These are phyloP conservation scores for Heterodera schachtii DNA, from an alignment of 1,140 invertebrate genomes.

Conservation along the genomic window DNA sequence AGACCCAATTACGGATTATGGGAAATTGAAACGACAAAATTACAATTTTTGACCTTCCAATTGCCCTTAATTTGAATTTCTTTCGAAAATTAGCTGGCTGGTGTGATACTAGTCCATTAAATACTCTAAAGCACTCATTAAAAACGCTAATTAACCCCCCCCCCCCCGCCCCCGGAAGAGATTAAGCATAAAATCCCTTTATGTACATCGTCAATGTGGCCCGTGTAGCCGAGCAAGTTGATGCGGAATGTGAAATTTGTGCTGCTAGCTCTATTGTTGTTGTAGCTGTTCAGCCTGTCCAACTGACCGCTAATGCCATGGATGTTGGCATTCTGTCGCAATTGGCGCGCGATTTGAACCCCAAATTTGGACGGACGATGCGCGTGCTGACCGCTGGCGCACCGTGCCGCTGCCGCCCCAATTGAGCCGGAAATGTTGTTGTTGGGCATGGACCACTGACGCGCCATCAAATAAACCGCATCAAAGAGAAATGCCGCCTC, in stretches of 20 bases:
- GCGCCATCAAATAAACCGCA: constrained; percentile 55
- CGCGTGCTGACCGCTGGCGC: background rate
- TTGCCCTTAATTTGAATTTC: too few species aligned
- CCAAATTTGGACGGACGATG: constrained; percentile 38
- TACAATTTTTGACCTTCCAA: too few species aligned
- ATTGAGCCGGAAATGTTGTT: constrained; percentile 10
- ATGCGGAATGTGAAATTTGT: constrained; percentile 64
- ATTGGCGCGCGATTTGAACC: constrained; percentile 40
- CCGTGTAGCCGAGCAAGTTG: constrained; percentile 60
- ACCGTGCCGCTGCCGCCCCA: background rate
- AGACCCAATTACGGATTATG: too few species aligned
- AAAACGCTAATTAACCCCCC: constrained; percentile 30
- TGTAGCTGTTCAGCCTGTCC: background rate
- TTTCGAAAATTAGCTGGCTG: too few species aligned
- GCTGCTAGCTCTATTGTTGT: background rate
- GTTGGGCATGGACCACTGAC: constrained; percentile 29
- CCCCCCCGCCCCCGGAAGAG: background rate
- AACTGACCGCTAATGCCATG: constrained; percentile 56
- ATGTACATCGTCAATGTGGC: constrained; percentile 57
- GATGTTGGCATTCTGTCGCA: constrained; percentile 32
- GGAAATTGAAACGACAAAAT: too few species aligned
- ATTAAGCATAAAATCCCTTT: background rate
- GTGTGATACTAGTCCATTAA: too few species aligned
- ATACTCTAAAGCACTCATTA: too few species aligned
- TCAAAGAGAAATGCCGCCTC: constrained; percentile 62